These are phyloP conservation scores for Tachina lurida DNA, from an alignment of 2,888 invertebrate species.

Conservation along the genomic window DNA sequence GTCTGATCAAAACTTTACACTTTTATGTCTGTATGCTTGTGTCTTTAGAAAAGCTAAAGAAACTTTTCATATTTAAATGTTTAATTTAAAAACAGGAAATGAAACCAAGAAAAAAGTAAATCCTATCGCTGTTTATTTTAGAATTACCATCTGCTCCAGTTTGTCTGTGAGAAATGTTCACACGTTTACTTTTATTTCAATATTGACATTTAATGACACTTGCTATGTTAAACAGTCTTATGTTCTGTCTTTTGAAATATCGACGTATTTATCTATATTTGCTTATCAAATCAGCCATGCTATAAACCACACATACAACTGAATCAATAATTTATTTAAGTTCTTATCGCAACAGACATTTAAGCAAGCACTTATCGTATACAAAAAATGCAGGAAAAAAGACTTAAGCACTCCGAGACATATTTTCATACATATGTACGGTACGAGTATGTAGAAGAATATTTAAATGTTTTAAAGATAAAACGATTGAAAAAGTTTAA, in stretches of 20 bases:
- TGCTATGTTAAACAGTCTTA: background rate
- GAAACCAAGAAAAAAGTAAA: too few relatives aligned
- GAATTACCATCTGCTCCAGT: background rate
- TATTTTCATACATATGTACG: too few relatives aligned
- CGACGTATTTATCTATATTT: background rate
- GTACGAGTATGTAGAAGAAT: too few relatives aligned
- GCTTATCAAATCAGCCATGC: background rate
- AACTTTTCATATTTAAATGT: too few relatives aligned
- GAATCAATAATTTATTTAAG: background rate
- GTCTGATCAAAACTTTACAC: too few relatives aligned
- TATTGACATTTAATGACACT: background rate
- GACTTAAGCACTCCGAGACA: background rate
- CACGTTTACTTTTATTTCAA: background rate
- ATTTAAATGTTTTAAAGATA: too few relatives aligned
- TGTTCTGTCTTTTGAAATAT: background rate
- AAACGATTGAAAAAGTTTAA: too few relatives aligned
- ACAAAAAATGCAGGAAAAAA: background rate
- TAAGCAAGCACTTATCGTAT: background rate
- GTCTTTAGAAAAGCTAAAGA: too few relatives aligned
- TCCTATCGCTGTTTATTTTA: background rate
- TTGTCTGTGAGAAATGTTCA: background rate
- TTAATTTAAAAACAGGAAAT: too few relatives aligned
- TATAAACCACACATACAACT: background rate
- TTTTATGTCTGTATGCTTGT: too few relatives aligned
- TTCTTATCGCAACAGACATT: background rate